These are phyloP conservation scores for Helarctos malayanus DNA, from an alignment of 2,797 vertebrate species.

Conservation along the genomic window DNA sequence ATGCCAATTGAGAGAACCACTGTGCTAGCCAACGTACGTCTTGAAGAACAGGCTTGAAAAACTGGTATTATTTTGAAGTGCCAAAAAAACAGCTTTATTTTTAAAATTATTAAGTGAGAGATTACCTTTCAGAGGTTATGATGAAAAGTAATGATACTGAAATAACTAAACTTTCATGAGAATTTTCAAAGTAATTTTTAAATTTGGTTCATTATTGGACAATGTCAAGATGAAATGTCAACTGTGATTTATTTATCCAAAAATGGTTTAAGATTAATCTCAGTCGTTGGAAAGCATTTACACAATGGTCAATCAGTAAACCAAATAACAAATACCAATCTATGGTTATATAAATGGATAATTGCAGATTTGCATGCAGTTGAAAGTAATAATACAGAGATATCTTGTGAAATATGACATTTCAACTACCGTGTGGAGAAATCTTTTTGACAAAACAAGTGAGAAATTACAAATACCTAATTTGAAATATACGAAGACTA, in stretches of 20 bases:
- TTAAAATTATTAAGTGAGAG: constrained; percentile 5
- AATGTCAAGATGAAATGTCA: not conserved
- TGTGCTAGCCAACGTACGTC: not conserved
- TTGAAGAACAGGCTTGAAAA: constrained; percentile 28
- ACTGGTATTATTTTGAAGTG: not conserved
- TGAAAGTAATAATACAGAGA: not conserved
- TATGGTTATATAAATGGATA: not conserved
- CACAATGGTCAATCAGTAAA: not conserved
- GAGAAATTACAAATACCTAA: not conserved
- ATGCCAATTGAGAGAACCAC: not conserved
- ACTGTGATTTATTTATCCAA: not conserved
- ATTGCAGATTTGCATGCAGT: not conserved
- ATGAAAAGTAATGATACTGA: not conserved
- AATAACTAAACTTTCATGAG: not conserved
- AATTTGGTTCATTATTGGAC: not conserved
- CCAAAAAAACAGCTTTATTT: not conserved
- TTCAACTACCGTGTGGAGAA: not conserved
- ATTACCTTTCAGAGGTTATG: not conserved
- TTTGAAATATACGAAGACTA: not conserved
- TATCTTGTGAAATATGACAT: not conserved
- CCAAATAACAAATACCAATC: not conserved
- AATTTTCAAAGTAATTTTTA: constrained; percentile 13
- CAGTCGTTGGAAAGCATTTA: not conserved
- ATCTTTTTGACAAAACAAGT: not conserved
- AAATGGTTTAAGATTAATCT: not conserved